Evolutionary conservation across 2,113 vertebrate genomes (phyloP), one percentile per base, ranked within the genome.

Genomic region (Urocitellus parryii): DNA sequence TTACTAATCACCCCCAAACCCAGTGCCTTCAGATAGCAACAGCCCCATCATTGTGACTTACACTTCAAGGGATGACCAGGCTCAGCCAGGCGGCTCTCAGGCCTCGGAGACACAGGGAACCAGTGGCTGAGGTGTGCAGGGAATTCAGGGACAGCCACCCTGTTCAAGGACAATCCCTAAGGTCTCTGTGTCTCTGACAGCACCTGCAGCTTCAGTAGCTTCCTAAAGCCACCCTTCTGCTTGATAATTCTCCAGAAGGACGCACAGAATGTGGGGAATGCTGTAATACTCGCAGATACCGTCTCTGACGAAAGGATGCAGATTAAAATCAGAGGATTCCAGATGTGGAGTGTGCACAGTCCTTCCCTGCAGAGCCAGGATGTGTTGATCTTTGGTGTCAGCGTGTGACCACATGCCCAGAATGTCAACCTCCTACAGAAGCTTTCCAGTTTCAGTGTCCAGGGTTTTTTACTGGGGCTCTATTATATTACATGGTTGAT

Each of bases 211-310:
- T 27, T 32, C 63, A 18, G 56, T 22, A 16, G 18, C 29, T 24
- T 48, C 32, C 20, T 37, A 11, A 48, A 48, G 48, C 63, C 48
- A 84, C n/a, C 58, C 27, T 39, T 13, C 8, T n/a, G 20, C 22
- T 25, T 68, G 70, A 34, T 39, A 18, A 17, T 34, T 39, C 83
- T 51, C 42, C 34, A 48, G 80, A 34, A 48, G 32, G n/a, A 37
- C 27, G 4, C 65, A 48, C 25, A 65, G 48, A 77, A 48, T 20
- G 17, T 8, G 10, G 32, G 32, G 65, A 56, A 42, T 17, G 25
- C 12, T 1, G 1, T 10, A 63, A 2, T 18, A 18, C 29, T 27
- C 20, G 0, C 5, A 7, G 25, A 32, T 34, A 34, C 5, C 2
- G 14, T 61, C 51, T 34, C 42, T 63, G n/a, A 18, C 5, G 18